Evolutionary conservation across 2,888 invertebrate species (phyloP).

Genomic region (Drosophila anomalata): DNA sequence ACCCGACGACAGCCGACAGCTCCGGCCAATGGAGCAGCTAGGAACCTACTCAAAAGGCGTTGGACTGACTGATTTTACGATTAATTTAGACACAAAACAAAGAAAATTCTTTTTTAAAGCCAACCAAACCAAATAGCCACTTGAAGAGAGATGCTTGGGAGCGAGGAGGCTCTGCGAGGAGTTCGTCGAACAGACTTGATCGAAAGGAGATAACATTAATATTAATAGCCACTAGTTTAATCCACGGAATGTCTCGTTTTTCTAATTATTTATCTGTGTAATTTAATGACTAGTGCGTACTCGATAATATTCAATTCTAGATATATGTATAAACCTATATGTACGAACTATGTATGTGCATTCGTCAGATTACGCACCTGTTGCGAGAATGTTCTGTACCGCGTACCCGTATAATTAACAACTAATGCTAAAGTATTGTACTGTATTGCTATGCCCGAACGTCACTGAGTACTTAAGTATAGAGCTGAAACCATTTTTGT

Average conservation of each 20-base stretch:
- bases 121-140: slow-evolving; percentile 34
- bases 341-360: slow-evolving; percentile 29
- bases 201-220: slow-evolving; percentile 17
- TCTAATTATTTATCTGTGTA: slow-evolving; percentile 56
- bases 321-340: slow-evolving; percentile 37
- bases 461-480: slow-evolving; percentile 55
- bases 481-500: slow-evolving; percentile 27
- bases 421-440: slow-evolving; percentile 62
- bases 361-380: slow-evolving; percentile 42
- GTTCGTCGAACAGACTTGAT: slow-evolving; percentile 66
- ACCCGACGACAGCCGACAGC: slow-evolving; percentile 24
- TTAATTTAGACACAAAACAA: slow-evolving; percentile 50
- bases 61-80: slow-evolving; percentile 78
- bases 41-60: slow-evolving; percentile 56
- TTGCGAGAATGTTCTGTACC: slow-evolving; percentile 25
- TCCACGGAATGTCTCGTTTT: slow-evolving; percentile 35
- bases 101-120: slow-evolving; percentile 29
- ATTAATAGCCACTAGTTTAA: slow-evolving; percentile 35
- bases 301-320: slow-evolving; percentile 51
- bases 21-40: slow-evolving; percentile 51
- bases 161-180: slow-evolving; percentile 51
- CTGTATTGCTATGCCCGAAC: slow-evolving; percentile 40
- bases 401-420: slow-evolving; percentile 23
- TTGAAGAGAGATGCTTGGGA: slow-evolving; percentile 43
- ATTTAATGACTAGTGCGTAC: slow-evolving; percentile 62